These are phyloP conservation scores for Palythoa heliodiscus DNA, from an alignment of 92 coral and sea anemone species.

Conservation along the genomic window DNA sequence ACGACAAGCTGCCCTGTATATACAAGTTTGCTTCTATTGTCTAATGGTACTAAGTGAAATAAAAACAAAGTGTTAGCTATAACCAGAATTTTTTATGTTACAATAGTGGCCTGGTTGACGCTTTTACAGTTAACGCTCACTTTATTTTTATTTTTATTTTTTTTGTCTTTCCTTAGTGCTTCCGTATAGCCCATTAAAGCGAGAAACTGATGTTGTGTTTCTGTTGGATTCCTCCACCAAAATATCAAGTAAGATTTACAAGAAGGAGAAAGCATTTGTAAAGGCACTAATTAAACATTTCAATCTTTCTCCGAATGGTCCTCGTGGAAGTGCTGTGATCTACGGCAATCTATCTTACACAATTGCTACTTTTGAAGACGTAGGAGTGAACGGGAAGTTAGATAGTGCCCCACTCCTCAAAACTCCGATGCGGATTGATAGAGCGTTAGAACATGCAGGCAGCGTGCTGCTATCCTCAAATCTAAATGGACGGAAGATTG, in stretches of 20 bases:
- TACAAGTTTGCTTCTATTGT: too few relatives aligned
- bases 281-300: conserved; percentile 61
- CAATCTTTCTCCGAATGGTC: conserved; percentile 57
- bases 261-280: conserved; percentile 60
- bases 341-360: conserved; percentile 58
- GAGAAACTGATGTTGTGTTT: conserved; percentile 72
- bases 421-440: conserved; percentile 67
- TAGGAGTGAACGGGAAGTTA: conserved; percentile 25
- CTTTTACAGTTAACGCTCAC: neutral
- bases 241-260: conserved; percentile 52
- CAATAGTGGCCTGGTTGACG: too few relatives aligned
- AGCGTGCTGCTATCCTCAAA: conserved; percentile 49
- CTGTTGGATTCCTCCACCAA: conserved; percentile 67
- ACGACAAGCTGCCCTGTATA: too few relatives aligned
- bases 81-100: too few relatives aligned
- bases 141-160: neutral
- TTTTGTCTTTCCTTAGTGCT: neutral
- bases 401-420: conserved; percentile 47
- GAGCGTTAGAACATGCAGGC: conserved; percentile 57
- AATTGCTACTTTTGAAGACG: conserved; percentile 42
- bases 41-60: too few relatives aligned
- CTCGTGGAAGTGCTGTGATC: conserved; percentile 66
- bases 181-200: conserved; percentile 18
- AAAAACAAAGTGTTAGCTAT: too few relatives aligned
- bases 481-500: conserved; percentile 30